These are phyloP conservation scores for Emmelina monodactyla DNA, from an alignment of 2,888 invertebrate genomes.

Conservation along the genomic window DNA sequence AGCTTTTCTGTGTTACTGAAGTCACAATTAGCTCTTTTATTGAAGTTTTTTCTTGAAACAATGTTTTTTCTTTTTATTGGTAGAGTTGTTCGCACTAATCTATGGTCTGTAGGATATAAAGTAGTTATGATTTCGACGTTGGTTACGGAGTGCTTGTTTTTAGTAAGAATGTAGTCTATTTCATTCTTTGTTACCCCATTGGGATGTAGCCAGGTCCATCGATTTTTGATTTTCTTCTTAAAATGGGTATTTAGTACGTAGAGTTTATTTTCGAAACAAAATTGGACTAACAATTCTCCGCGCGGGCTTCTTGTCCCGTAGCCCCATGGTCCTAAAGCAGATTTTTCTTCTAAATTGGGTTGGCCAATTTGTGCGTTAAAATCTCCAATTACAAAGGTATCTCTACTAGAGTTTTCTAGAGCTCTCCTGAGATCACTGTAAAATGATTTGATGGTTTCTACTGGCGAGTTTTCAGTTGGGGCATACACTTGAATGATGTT, in stretches of 20 bases:
- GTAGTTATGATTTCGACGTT: constrained; percentile 5
- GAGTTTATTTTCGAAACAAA: constrained; percentile 8
- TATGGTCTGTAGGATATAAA: constrained; percentile 3
- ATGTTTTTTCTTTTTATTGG: too few relatives aligned
- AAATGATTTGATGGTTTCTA: not conserved
- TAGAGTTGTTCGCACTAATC: too few relatives aligned
- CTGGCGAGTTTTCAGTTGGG: not conserved
- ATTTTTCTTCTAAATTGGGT: not conserved
- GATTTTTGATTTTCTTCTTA: too few relatives aligned
- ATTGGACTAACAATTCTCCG: constrained; percentile 6
- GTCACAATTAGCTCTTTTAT: too few relatives aligned
- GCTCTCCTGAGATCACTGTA: constrained; percentile 8
- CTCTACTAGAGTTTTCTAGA: constrained; percentile 6
- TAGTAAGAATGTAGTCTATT: constrained; percentile 12
- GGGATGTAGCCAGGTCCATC: constrained; percentile 13
- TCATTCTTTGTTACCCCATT: constrained; percentile 8
- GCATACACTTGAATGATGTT: constrained; percentile 5
- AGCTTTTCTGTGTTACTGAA: too few relatives aligned
- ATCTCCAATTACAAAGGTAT: constrained; percentile 5
- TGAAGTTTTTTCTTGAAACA: too few relatives aligned
- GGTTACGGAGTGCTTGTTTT: constrained; percentile 3
- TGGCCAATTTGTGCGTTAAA: constrained; percentile 5
- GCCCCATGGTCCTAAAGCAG: not conserved
- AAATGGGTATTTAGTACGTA: constrained; percentile 9
- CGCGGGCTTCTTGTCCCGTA: constrained; percentile 4